Conservation (phyloP, 2,797 vertebrate species). For the Morelia viridis region DNA sequence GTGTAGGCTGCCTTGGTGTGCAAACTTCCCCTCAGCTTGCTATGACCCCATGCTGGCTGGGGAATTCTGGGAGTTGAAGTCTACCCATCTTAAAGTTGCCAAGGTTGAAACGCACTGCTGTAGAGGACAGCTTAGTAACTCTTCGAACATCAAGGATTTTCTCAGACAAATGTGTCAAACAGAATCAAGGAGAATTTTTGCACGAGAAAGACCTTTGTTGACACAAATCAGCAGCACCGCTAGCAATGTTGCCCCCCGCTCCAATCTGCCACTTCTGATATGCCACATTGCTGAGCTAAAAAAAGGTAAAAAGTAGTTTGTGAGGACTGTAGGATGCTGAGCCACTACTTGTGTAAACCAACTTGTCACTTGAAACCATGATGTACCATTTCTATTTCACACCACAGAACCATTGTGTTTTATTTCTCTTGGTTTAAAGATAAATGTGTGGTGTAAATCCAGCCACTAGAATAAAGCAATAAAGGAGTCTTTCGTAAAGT, state of each 20-base stretch:
- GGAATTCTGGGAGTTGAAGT: not conserved
- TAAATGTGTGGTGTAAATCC: not conserved
- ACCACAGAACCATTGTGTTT: not conserved
- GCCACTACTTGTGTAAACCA: not conserved
- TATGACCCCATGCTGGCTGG: not conserved
- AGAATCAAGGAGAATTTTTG: not conserved
- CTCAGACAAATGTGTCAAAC: not conserved
- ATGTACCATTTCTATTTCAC: not conserved
- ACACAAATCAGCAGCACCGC: not conserved
- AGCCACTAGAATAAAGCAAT: not conserved
- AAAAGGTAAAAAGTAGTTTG: not conserved
- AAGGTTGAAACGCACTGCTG: not conserved
- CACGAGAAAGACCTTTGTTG: not conserved
- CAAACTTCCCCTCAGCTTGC: not conserved
- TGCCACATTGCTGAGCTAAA: not conserved
- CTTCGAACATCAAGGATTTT: not conserved
- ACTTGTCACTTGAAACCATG: not conserved
- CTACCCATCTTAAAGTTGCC: not conserved
- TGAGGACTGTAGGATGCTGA: not conserved
- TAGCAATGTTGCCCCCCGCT: not conserved
- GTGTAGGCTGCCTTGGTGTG: not conserved
- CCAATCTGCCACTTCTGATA: not conserved
- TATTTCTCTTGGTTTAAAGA: not conserved
- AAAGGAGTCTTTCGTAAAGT: not conserved
- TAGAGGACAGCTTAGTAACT: not conserved